These are phyloP conservation scores for Timandra comae DNA, from an alignment of 2,888 invertebrate genomes.

Conservation along the genomic window DNA sequence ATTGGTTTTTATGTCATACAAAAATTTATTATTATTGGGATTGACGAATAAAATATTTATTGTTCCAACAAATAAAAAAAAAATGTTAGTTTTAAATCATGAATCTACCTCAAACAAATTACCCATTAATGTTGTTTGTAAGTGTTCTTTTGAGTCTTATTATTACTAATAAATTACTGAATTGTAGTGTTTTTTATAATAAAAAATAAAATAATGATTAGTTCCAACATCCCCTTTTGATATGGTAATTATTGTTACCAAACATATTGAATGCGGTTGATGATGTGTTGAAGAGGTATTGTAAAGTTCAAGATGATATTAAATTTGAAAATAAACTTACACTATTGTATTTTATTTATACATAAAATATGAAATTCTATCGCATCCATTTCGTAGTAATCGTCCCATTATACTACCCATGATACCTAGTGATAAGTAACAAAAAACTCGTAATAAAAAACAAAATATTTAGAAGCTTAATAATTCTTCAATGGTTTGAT, in stretches of 20 bases:
- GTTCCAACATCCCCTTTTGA: conserved; percentile 69
- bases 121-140: conserved; percentile 71
- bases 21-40: too few relatives aligned
- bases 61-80: conserved; percentile 29
- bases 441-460: too few relatives aligned
- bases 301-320: conserved; percentile 60
- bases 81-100: conserved; percentile 46
- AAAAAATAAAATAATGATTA: conserved; percentile 58
- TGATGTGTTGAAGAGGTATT: conserved; percentile 54
- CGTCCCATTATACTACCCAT: too few relatives aligned
- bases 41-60: conserved; percentile 8
- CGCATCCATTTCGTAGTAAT: too few relatives aligned
- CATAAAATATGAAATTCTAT: too few relatives aligned
- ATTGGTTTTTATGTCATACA: too few relatives aligned
- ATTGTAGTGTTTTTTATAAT: conserved; percentile 68
- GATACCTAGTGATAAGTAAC: too few relatives aligned
- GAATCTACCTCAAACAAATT: conserved; percentile 76
- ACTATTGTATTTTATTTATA: conserved; percentile 33
- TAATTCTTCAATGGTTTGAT: too few relatives aligned
- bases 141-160: conserved; percentile 74
- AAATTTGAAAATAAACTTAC: conserved; percentile 50
- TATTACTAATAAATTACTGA: conserved; percentile 65
- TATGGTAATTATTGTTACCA: conserved; percentile 74
- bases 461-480: too few relatives aligned
- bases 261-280: conserved; percentile 62